Percentiles rank a stretch among this genome's conserved stretches.
Conservation (phyloP, 1,140 invertebrate genomes). For the Zeugodacus cucurbitae region DNA sequence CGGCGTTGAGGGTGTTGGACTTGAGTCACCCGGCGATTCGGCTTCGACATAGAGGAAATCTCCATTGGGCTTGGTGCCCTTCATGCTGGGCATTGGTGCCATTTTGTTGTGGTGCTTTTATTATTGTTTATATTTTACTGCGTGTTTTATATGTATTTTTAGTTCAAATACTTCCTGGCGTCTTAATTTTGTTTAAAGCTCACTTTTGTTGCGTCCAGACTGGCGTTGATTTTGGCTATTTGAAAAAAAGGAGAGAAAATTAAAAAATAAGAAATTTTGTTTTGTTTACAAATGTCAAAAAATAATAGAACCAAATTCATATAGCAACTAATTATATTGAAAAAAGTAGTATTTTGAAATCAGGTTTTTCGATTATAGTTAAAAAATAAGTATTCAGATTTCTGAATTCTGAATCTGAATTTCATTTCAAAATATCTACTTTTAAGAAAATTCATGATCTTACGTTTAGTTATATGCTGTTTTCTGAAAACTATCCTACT, state of each 20-base stretch:
- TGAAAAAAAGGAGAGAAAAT: neutral
- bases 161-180: neutral
- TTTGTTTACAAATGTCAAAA: neutral
- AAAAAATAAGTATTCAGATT: too few species aligned
- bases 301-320: neutral
- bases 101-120: slow-evolving; percentile 46
- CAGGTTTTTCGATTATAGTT: too few species aligned
- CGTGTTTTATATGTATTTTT: neutral
- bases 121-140: slow-evolving; percentile 1
- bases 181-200: neutral
- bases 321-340: too few species aligned
- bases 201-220: neutral
- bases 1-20: slow-evolving; percentile 62
- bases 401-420: too few species aligned
- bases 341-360: too few species aligned
- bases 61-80: slow-evolving; percentile 54
- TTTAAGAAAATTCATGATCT: too few species aligned
- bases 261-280: slow-evolving; percentile 8
- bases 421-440: too few species aligned
- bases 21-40: slow-evolving; percentile 51
- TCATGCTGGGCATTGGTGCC: slow-evolving; percentile 63
- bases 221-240: neutral
- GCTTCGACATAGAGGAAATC: slow-evolving; percentile 61
- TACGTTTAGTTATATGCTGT: too few species aligned
- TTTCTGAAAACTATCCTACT: too few species aligned